Evolutionary conservation across 2,888 invertebrate genomes (phyloP).

Genomic region (Tryphoninae sp.): DNA sequence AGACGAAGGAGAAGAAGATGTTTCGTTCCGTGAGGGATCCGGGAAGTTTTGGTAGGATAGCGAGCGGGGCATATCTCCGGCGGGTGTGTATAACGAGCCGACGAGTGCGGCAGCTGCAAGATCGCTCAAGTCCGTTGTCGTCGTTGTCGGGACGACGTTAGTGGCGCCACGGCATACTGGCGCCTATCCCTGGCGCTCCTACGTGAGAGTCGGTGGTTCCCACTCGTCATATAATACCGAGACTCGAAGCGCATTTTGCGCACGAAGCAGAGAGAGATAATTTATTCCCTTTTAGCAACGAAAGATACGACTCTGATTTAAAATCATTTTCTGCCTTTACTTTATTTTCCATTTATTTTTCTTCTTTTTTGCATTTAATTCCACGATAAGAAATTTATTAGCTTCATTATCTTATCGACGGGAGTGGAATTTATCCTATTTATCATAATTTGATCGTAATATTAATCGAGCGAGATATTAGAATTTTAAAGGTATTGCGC

Average conservation of each 20-base stretch:
- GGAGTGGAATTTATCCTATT: background rate
- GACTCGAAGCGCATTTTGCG: constrained; percentile 32
- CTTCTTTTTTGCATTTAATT: background rate
- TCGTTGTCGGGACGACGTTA: constrained; percentile 44
- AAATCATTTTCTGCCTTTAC: background rate
- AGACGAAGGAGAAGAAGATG: constrained; percentile 17
- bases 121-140: constrained; percentile 59
- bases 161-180: constrained; percentile 58
- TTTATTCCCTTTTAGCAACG: background rate
- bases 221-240: constrained; percentile 44
- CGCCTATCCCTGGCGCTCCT: constrained; percentile 59
- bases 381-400: background rate
- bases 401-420: background rate
- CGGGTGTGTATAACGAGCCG: constrained; percentile 35
- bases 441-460: background rate
- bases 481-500: background rate
- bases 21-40: constrained; percentile 21
- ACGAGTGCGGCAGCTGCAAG: constrained; percentile 60
- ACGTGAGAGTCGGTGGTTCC: constrained; percentile 51
- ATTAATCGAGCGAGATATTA: background rate
- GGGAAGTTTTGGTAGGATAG: constrained; percentile 16
- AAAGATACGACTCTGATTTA: background rate
- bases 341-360: background rate
- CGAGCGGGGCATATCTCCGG: constrained; percentile 34
- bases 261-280: background rate